Conservation (phyloP, 2,113 vertebrate genomes). For the Equus przewalskii region DNA sequence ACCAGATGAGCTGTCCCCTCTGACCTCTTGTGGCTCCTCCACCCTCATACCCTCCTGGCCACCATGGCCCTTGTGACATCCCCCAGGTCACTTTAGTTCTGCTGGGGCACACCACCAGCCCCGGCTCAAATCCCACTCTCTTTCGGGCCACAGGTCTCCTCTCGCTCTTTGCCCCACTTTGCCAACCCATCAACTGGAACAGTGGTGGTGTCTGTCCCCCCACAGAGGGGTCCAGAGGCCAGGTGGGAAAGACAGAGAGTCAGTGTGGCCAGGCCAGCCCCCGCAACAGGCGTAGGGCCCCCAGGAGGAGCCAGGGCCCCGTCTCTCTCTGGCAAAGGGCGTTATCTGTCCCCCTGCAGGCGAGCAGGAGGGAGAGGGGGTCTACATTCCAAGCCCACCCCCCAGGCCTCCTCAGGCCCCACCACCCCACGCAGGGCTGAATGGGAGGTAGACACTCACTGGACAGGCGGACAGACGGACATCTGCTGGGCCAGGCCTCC, state of each 20-base stretch:
- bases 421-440: neutral
- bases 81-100: neutral
- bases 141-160: neutral
- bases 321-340: neutral
- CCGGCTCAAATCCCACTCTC: fast-evolving
- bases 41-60: neutral
- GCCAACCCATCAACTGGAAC: fast-evolving
- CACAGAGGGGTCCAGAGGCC: neutral
- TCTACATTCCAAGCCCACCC: neutral
- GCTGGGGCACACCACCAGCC: too few species aligned
- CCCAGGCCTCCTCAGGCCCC: neutral
- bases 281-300: neutral
- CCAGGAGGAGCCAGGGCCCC: neutral
- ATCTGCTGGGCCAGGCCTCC: neutral
- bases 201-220: neutral
- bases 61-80: too few species aligned
- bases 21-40: fast-evolving
- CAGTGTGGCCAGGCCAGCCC: neutral
- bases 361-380: neutral
- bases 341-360: too few species aligned
- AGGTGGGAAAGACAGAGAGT: neutral
- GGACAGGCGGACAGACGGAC: neutral
- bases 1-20: neutral
- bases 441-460: too few species aligned
- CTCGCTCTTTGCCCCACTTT: neutral